Conservation (phyloP, 2,888 invertebrate genomes). For the Caenorhabditis sp. region DNA sequence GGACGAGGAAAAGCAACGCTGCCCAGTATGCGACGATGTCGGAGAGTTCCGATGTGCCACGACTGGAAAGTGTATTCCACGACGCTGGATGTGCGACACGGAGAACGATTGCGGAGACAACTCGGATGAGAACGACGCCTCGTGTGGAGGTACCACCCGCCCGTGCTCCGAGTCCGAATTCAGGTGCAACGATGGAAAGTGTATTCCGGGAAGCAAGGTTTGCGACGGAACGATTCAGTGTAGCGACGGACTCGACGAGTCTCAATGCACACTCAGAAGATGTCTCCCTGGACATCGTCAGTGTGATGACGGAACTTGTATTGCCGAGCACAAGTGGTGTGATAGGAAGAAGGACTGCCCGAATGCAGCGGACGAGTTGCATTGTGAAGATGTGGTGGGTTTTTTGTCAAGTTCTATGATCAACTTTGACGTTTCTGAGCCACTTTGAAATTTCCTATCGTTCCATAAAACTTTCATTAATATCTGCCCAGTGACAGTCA, state of each 20-base stretch:
- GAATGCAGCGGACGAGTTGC: slow-evolving; percentile 80
- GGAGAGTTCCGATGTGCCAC: slow-evolving; percentile 92
- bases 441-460: too few relatives aligned
- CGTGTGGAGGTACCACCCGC: slow-evolving; percentile 87
- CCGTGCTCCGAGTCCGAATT: slow-evolving; percentile 84
- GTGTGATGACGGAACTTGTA: slow-evolving; percentile 82
- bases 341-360: slow-evolving; percentile 82
- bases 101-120: slow-evolving; percentile 97
- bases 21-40: slow-evolving; percentile 90
- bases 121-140: slow-evolving; percentile 87
- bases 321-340: slow-evolving; percentile 81
- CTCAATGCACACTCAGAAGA: slow-evolving; percentile 78
- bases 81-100: slow-evolving; percentile 86
- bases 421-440: too few relatives aligned
- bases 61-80: slow-evolving; percentile 87
- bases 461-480: too few relatives aligned
- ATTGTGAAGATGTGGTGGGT: slow-evolving; percentile 74
- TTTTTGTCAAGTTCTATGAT: too few relatives aligned
- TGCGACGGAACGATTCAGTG: slow-evolving; percentile 96
- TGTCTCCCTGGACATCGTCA: slow-evolving; percentile 79
- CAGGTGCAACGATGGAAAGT: slow-evolving; percentile 88
- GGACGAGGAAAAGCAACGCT: slow-evolving; percentile 87
- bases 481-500: too few relatives aligned
- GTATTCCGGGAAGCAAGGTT: slow-evolving; percentile 95
- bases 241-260: slow-evolving; percentile 93